Evolutionary conservation across 2,113 vertebrate genomes (phyloP).

Genomic region (Heteronetta atricapilla): DNA sequence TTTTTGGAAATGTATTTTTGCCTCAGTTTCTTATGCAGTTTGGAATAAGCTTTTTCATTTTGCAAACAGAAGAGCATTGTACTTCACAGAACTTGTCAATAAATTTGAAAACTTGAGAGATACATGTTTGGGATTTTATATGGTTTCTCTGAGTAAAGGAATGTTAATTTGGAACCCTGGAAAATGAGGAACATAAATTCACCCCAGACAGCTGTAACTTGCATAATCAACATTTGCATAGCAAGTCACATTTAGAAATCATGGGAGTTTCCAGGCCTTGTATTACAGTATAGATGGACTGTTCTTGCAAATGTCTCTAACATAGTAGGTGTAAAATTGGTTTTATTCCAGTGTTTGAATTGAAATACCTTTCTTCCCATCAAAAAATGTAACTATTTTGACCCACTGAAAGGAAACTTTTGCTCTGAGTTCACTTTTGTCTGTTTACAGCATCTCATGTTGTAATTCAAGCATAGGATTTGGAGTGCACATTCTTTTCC

Average conservation of each 20-base stretch:
- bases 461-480: neutral
- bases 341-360: neutral
- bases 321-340: neutral
- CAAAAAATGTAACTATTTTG: neutral
- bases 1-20: neutral
- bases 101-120: neutral
- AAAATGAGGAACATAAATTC: slow-evolving; percentile 36
- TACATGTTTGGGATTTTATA: neutral
- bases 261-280: slow-evolving; percentile 16
- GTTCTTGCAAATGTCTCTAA: neutral
- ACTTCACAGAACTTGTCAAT: neutral
- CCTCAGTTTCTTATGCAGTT: neutral
- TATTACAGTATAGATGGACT: slow-evolving; percentile 32
- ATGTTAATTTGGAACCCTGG: neutral
- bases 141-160: neutral
- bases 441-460: neutral
- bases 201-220: slow-evolving; percentile 49
- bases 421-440: neutral
- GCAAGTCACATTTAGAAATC: slow-evolving; percentile 55
- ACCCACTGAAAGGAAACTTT: neutral
- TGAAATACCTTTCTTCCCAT: neutral
- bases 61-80: neutral
- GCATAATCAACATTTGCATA: slow-evolving; percentile 54
- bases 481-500: neutral
- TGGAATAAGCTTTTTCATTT: neutral